Conservation (phyloP, 1,140 invertebrate genomes). For the Lepidotrigona ventralis region DNA sequence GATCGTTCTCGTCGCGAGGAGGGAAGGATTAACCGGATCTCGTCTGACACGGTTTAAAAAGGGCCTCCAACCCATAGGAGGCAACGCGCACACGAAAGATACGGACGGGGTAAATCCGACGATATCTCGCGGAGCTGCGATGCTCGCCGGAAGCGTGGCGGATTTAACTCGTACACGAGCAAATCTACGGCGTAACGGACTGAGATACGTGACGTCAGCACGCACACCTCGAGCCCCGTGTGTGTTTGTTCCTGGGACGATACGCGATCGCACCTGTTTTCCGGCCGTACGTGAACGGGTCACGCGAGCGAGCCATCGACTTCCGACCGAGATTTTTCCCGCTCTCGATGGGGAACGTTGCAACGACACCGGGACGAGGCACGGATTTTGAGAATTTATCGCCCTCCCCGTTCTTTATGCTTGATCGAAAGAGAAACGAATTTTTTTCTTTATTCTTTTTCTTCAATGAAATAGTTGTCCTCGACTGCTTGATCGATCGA, state of each 20-base stretch:
- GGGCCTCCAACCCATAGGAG: not conserved
- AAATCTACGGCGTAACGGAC: slow-evolving; percentile 60
- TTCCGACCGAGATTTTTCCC: slow-evolving; percentile 24
- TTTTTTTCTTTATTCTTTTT: not conserved
- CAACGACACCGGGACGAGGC: not conserved
- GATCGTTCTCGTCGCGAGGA: not conserved
- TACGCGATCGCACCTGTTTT: slow-evolving; percentile 47
- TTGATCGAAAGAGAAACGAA: not conserved
- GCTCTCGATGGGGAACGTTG: not conserved
- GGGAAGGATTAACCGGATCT: slow-evolving; percentile 35
- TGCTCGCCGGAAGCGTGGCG: slow-evolving; percentile 58
- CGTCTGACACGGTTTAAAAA: slow-evolving; percentile 33
- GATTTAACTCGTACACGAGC: slow-evolving; percentile 56
- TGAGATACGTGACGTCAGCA: slow-evolving; percentile 65
- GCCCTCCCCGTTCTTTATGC: no score
- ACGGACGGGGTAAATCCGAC: slow-evolving; percentile 48
- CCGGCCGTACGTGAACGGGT: slow-evolving; percentile 31
- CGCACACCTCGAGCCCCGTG: slow-evolving; percentile 44
- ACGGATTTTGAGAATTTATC: not conserved
- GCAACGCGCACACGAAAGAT: slow-evolving; percentile 48
- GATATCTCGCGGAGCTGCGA: slow-evolving; percentile 48
- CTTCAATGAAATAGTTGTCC: not conserved
- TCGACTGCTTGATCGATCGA: not conserved
- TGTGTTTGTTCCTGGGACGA: slow-evolving; percentile 37
- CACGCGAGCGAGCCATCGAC: slow-evolving; percentile 42